Evolutionary conservation across 37 sponge, comb jelly and placozoan genomes (phyloP).

Genomic region (Haliclona indistincta): DNA sequence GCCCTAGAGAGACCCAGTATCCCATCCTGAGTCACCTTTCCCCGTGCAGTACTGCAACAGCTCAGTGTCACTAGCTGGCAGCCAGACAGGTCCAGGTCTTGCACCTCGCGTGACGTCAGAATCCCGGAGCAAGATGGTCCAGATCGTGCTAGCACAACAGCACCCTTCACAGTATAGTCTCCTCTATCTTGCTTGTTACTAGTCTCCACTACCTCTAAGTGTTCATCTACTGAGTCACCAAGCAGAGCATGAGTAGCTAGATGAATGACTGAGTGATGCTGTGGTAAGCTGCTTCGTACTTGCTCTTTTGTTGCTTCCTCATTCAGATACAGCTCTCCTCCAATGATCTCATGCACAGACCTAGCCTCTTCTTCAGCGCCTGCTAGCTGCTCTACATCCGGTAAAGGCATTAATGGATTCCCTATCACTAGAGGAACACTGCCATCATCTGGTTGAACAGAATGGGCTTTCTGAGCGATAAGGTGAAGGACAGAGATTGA

Average conservation of each 20-base stretch:
- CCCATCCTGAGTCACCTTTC: slow-evolving; percentile 55
- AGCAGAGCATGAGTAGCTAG: slow-evolving; percentile 58
- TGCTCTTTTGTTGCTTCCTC: slow-evolving; percentile 25
- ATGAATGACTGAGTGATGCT: slow-evolving; percentile 24
- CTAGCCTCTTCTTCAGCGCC: slow-evolving; percentile 40
- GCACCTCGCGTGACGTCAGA: slow-evolving; percentile 37
- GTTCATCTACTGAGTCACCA: slow-evolving; percentile 28
- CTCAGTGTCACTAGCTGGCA: slow-evolving; percentile 38
- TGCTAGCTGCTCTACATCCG: slow-evolving; percentile 32
- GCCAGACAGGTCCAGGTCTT: slow-evolving; percentile 2
- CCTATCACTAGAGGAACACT: slow-evolving; percentile 15
- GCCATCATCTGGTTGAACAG: background rate
- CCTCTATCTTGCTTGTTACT: background rate
- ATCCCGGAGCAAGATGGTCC: slow-evolving; percentile 34
- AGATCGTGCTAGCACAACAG: slow-evolving; percentile 39
- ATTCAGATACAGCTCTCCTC: slow-evolving; percentile 2
- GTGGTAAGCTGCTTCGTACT: slow-evolving; percentile 10
- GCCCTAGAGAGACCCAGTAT: slow-evolving; percentile 54
- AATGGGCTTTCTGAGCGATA: background rate
- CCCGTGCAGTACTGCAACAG: slow-evolving; percentile 53
- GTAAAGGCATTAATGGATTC: slow-evolving; percentile 48
- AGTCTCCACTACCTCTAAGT: background rate
- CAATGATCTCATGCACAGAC: slow-evolving; percentile 14
- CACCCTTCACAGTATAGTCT: slow-evolving; percentile 53
- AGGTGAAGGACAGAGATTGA: slow-evolving; percentile 30